These are phyloP conservation scores for Thumatha senex DNA, from an alignment of 2,888 invertebrate genomes.

Conservation along the genomic window DNA sequence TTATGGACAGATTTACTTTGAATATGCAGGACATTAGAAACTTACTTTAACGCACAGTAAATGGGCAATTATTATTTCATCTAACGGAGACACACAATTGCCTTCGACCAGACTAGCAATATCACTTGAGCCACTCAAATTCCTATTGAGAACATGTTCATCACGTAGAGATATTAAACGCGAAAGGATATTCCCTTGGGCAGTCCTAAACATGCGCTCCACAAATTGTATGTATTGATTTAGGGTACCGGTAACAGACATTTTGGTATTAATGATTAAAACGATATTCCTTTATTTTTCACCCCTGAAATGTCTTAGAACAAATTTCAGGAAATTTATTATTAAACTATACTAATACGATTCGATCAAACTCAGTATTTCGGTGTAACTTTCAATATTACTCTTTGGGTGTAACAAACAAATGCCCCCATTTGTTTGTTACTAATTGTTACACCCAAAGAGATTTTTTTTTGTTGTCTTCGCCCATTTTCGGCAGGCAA, in stretches of 20 bases:
- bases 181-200: conserved; percentile 84
- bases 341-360: no score
- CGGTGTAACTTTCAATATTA: no score
- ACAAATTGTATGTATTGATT: conserved; percentile 56
- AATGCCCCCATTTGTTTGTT: no score
- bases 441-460: no score
- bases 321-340: no score
- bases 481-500: no score
- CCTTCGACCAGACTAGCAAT: conserved; percentile 88
- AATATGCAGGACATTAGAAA: not conserved
- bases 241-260: conserved; percentile 12
- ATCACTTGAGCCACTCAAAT: conserved; percentile 86
- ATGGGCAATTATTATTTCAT: conserved; percentile 90
- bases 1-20: no score
- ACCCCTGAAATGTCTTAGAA: not conserved
- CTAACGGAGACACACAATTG: conserved; percentile 87
- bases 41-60: conserved; percentile 86
- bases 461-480: no score
- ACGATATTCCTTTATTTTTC: not conserved
- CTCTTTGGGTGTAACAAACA: no score
- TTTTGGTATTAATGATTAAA: not conserved
- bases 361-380: no score
- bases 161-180: conserved; percentile 85
- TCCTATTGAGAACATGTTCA: conserved; percentile 88
- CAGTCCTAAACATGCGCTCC: conserved; percentile 83